Base-by-base conservation (phyloP, 2,797 vertebrate genomes). In the Sebastes hubbsi region DNA sequence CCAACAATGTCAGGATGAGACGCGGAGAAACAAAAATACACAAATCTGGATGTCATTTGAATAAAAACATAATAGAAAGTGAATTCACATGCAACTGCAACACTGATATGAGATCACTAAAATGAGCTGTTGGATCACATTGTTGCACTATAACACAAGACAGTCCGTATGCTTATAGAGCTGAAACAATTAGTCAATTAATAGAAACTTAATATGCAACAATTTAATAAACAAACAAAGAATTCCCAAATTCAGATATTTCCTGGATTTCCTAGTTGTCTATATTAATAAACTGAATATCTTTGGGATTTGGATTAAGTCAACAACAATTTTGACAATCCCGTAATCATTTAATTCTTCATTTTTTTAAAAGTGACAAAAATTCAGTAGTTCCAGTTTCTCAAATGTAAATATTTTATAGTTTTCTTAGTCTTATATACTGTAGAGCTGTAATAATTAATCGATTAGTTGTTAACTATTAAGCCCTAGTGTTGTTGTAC, bases 1-100 rank as follows among this genome's bases (percentile, higher is more conserved):
- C 29, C 70, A 76, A 86, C 71, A 89, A 67, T 86, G 81, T 87
- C 87, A 85, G 84, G 82, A 90, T 67, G 77, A 60, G 63, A 77
- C 58, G 46, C 59, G 9, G 29, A 67, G 72, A 14, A 32, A 74
- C 55, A 20, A 46, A 63, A 79, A 77, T 3, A 78, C 77, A 81
- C 64, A 63, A 66, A 83, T 83, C 16, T 52, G 11, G 68, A 72
- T 18, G 20, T 34, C 2, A 72, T 60, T 49, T 49, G 12, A 75
- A 78, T 49, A 3, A 74, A 72, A 77, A 34, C n/a, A 16, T 25
- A n/a, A 63, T 2, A 8, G 11, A 75, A 27, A 82, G 20, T 24
- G 16, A 78, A 75, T 62, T 79, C 18, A 16, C 25, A 25, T 22
- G 29, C 2, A 54, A 72, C n/a, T 18, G 4, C 30, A 52, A 63